These are phyloP conservation scores for Panagrolaimus sp. DNA, from an alignment of 1,140 invertebrate species.

Conservation along the genomic window DNA sequence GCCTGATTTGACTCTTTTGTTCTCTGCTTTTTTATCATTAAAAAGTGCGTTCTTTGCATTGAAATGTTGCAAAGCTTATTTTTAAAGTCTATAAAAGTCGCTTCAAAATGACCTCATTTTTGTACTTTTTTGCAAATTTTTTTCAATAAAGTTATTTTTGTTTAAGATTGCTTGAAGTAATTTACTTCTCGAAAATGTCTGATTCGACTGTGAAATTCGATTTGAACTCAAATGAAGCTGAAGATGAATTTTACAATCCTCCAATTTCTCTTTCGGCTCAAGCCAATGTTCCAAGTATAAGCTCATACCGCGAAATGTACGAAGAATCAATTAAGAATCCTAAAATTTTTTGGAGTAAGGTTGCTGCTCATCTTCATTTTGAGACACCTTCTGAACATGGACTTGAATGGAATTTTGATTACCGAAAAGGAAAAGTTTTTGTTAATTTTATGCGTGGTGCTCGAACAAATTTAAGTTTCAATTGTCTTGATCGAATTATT, in stretches of 20 bases:
- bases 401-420: constrained; percentile 79
- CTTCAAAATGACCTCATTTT: too few species aligned
- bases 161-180: neutral
- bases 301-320: constrained; percentile 42
- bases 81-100: constrained; percentile 1
- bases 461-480: constrained; percentile 89
- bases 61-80: constrained; percentile 7
- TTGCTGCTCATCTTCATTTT: constrained; percentile 32
- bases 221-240: constrained; percentile 24
- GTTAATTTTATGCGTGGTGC: constrained; percentile 91
- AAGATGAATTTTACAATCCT: constrained; percentile 38
- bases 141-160: neutral
- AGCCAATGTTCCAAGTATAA: constrained; percentile 26
- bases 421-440: constrained; percentile 77
- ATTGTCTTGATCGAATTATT: constrained; percentile 82
- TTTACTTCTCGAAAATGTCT: constrained; percentile 23
- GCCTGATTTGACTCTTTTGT: constrained; percentile 11
- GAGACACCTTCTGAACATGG: constrained; percentile 36
- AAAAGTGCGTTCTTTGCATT: constrained; percentile 7
- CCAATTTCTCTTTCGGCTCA: constrained; percentile 40
- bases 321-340: constrained; percentile 35
- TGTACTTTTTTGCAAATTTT: too few species aligned
- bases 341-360: constrained; percentile 40
- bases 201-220: constrained; percentile 35
- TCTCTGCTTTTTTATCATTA: constrained; percentile 4